Evolutionary conservation across 2,113 vertebrate genomes (phyloP).

Genomic region (Antennarius striatus): DNA sequence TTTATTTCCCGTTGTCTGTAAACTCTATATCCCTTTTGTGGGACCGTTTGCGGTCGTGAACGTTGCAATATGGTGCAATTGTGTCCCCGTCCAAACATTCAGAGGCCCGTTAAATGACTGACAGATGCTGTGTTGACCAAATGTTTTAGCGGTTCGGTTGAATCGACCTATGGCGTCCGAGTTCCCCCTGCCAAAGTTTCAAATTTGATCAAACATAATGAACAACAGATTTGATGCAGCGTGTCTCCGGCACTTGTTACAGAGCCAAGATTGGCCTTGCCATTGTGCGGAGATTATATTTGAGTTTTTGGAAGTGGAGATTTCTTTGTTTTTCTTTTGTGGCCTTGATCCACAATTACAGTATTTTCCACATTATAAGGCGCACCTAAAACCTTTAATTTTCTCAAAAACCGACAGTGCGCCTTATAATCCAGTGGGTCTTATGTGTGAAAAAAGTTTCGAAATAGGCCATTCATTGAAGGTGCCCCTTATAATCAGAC

Average conservation of each 20-base stretch:
- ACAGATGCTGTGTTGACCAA: conserved; percentile 71
- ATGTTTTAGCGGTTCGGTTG: conserved; percentile 36
- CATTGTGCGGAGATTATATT: conserved; percentile 49
- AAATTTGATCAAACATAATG: conserved; percentile 62
- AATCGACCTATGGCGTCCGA: conserved; percentile 56
- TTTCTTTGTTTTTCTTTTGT: conserved; percentile 7
- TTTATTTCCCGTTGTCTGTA: conserved; percentile 29
- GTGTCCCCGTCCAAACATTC: conserved; percentile 52
- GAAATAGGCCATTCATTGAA: no score
- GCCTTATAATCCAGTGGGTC: no score
- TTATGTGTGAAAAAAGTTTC: no score
- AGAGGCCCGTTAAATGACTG: conserved; percentile 58
- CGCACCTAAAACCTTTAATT: no score
- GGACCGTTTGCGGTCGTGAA: conserved; percentile 42
- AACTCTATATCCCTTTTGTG: conserved; percentile 26
- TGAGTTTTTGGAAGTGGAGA: conserved; percentile 41
- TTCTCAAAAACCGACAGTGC: no score
- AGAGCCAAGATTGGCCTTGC: conserved; percentile 31
- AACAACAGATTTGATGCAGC: conserved; percentile 61
- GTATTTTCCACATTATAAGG: no score
- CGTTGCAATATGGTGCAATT: conserved; percentile 46
- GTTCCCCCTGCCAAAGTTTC: conserved; percentile 45
- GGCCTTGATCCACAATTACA: conserved; percentile 16
- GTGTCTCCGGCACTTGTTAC: conserved; percentile 29
- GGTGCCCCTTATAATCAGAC: no score